These are phyloP conservation scores for Argyrosomus regius DNA, from an alignment of 2,797 vertebrate genomes.

Conservation along the genomic window DNA sequence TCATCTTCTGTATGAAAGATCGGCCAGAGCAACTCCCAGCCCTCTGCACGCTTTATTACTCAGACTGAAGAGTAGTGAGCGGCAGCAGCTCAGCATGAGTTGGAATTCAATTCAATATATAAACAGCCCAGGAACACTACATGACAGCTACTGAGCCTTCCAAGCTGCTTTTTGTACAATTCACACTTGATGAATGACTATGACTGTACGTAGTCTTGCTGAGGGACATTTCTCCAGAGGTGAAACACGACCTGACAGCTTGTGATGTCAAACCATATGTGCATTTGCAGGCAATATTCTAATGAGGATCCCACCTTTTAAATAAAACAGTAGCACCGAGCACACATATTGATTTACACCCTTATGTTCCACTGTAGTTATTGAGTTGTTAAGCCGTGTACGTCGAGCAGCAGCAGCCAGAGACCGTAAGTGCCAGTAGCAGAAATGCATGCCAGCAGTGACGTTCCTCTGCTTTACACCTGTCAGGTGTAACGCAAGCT, in stretches of 20 bases:
- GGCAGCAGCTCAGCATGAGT: slow-evolving; percentile 12
- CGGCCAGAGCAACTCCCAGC: neutral
- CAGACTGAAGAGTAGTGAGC: neutral
- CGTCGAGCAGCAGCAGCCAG: slow-evolving; percentile 4
- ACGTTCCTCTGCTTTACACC: slow-evolving; percentile 46
- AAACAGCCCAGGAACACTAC: neutral
- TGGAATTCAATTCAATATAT: neutral
- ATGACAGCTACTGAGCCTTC: slow-evolving; percentile 26
- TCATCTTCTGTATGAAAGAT: neutral
- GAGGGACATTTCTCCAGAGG: neutral
- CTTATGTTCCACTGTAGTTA: slow-evolving; percentile 11
- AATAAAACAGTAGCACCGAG: slow-evolving; percentile 43
- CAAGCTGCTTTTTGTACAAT: slow-evolving; percentile 2
- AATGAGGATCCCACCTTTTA: slow-evolving; percentile 21
- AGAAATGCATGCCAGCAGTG: slow-evolving; percentile 20
- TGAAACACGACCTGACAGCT: slow-evolving; percentile 33
- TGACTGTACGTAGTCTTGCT: slow-evolving; percentile 16
- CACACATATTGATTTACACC: slow-evolving; percentile 33
- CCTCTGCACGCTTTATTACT: neutral
- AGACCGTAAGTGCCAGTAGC: slow-evolving; percentile 1
- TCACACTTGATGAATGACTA: slow-evolving; percentile 8
- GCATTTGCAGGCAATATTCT: slow-evolving; percentile 10
- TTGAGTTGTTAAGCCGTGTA: slow-evolving; percentile 14
- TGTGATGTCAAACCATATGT: slow-evolving; percentile 17
- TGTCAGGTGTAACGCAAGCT: slow-evolving; percentile 51